These are phyloP conservation scores for Gallinago media DNA, from an alignment of 2,113 vertebrate genomes.

Conservation along the genomic window DNA sequence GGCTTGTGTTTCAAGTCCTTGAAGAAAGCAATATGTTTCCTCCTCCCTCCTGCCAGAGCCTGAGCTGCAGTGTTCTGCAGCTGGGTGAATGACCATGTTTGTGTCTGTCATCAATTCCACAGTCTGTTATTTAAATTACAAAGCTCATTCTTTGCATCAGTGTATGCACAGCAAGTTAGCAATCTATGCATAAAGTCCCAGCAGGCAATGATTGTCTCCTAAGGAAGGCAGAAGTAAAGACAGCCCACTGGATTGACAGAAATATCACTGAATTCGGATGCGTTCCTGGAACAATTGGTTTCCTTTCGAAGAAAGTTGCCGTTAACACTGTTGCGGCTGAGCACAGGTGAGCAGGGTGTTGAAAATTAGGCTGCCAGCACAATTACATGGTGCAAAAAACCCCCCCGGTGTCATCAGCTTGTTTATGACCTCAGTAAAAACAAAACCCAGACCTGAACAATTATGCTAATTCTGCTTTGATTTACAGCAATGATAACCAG, in stretches of 20 bases:
- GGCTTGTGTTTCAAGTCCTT: background rate
- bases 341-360: background rate
- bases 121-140: conserved; percentile 67
- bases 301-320: conserved; percentile 1
- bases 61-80: background rate
- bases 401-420: background rate
- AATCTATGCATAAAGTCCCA: conserved; percentile 68
- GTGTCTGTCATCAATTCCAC: conserved; percentile 35
- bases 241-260: conserved; percentile 36
- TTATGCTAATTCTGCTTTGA: conserved; percentile 20
- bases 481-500: conserved; percentile 1
- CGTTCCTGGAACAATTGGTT: background rate
- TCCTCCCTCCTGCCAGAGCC: background rate
- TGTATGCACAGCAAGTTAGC: conserved; percentile 52
- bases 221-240: conserved; percentile 43
- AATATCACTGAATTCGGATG: background rate
- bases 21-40: background rate
- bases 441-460: background rate
- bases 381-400: conserved; percentile 11
- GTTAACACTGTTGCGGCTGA: background rate
- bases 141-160: conserved; percentile 45
- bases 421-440: conserved; percentile 34
- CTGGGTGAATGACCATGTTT: background rate
- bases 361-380: conserved; percentile 27
- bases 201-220: conserved; percentile 62